These are phyloP conservation scores for Urosaurus nigricauda DNA, from an alignment of 2,797 vertebrate species.

Conservation along the genomic window DNA sequence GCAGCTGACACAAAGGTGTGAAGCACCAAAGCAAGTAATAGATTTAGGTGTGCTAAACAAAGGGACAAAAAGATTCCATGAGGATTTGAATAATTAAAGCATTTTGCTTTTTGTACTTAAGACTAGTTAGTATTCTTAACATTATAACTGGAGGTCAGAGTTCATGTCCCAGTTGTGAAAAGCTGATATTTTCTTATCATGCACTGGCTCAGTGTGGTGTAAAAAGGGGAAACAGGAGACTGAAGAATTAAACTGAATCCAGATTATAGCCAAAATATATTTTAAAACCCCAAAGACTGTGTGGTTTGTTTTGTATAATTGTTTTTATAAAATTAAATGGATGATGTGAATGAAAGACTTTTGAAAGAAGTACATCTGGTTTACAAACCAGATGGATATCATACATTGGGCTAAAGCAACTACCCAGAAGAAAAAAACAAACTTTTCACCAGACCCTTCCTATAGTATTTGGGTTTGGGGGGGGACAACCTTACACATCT, in stretches of 20 bases:
- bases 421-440: neutral
- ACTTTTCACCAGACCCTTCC: neutral
- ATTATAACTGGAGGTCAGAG: neutral
- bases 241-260: neutral
- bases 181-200: conserved; percentile 5
- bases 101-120: conserved; percentile 17
- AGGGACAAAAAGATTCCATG: neutral
- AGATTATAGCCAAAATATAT: neutral
- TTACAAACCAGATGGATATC: neutral
- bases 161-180: conserved; percentile 12
- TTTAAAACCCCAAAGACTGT: neutral
- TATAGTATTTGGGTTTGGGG: neutral
- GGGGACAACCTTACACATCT: neutral
- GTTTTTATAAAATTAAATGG: neutral
- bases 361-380: neutral
- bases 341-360: neutral
- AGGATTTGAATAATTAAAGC: conserved; percentile 2
- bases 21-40: neutral
- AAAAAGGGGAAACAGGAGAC: neutral
- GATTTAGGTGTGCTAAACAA: neutral
- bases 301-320: conserved; percentile 3
- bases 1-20: neutral
- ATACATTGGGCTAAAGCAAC: neutral
- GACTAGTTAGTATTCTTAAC: neutral
- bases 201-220: neutral